These are phyloP conservation scores for Bujurquina vittata DNA, from an alignment of 2,113 vertebrate species.

Conservation along the genomic window DNA sequence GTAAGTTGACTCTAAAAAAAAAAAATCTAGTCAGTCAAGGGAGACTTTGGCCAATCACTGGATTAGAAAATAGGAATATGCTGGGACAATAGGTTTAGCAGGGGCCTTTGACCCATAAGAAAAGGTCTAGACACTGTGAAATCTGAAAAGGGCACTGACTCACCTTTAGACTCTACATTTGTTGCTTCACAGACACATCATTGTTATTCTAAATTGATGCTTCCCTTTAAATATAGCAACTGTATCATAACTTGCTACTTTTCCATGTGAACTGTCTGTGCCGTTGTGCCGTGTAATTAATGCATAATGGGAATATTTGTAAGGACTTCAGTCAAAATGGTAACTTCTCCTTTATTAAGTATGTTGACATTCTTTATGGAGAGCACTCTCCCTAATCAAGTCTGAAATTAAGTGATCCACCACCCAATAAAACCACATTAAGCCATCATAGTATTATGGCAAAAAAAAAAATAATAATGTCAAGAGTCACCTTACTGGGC, in stretches of 20 bases:
- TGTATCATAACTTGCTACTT: neutral
- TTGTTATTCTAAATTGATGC: constrained; percentile 4
- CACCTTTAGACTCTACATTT: neutral
- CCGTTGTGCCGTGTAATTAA: constrained; percentile 23
- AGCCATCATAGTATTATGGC: neutral
- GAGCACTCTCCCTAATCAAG: neutral
- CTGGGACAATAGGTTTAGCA: neutral
- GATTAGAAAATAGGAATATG: neutral
- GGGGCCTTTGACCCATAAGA: neutral
- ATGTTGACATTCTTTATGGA: neutral
- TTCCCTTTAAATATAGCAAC: neutral
- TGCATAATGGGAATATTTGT: constrained; percentile 1
- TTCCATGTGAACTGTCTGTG: neutral
- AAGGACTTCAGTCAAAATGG: neutral
- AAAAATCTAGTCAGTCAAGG: neutral
- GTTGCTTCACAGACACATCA: neutral
- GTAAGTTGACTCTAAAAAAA: neutral
- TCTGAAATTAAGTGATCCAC: neutral
- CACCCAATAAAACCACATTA: neutral
- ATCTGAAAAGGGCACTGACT: neutral
- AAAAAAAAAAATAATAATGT: constrained; percentile 5
- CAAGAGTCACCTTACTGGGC: constrained; percentile 41
- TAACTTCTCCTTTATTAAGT: neutral
- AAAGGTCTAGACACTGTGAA: neutral
- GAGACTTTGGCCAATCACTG: neutral